Conservation (phyloP, 2,888 invertebrate genomes). For the Agrilus biguttatus region DNA sequence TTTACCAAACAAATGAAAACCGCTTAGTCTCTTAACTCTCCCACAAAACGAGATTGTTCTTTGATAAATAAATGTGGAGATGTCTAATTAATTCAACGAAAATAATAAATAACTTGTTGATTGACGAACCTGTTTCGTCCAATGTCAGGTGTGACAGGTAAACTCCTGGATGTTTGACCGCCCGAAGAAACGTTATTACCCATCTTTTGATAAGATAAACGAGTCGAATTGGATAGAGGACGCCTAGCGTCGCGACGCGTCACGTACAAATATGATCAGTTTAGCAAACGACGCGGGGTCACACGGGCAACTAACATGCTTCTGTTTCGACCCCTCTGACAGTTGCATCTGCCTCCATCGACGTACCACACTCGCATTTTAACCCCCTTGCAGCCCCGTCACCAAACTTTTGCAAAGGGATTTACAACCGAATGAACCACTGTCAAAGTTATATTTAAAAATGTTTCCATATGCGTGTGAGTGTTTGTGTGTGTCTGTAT, state of each 20-base stretch:
- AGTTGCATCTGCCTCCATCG: conserved; percentile 18
- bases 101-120: too few species aligned
- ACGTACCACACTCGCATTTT: conserved; percentile 9
- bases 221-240: background rate
- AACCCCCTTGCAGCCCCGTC: conserved; percentile 16
- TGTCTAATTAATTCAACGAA: too few species aligned
- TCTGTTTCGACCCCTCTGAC: conserved; percentile 13
- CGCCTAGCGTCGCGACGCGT: background rate
- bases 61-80: too few species aligned
- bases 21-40: too few species aligned
- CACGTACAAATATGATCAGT: background rate
- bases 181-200: conserved; percentile 24
- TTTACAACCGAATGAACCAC: too few species aligned
- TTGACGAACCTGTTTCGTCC: conserved; percentile 41
- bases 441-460: too few species aligned
- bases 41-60: too few species aligned
- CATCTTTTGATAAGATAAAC: conserved; percentile 14
- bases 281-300: conserved; percentile 7
- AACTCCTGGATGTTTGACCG: conserved; percentile 46
- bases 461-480: too few species aligned
- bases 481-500: too few species aligned
- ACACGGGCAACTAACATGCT: conserved; percentile 5
- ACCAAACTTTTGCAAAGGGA: too few species aligned
- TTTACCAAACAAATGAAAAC: too few species aligned
- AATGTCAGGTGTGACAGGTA: conserved; percentile 67